phyloP scores from a whole-genome alignment of 2,888 invertebrate genomes.

The Macrophya alboannulata region DNA sequence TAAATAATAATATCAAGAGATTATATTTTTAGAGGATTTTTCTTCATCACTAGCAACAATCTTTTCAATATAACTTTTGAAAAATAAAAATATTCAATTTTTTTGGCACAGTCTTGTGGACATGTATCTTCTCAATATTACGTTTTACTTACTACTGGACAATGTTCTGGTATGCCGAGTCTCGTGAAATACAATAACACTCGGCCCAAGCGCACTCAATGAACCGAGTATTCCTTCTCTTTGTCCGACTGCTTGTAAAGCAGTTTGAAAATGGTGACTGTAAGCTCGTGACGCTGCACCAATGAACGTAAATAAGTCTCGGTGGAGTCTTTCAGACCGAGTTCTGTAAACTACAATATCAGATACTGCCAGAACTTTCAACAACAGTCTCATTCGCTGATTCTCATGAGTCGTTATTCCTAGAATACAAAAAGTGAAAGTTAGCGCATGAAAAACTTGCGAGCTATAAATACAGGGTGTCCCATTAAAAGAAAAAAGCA shows the following conservation, averaged over 20 bases:
- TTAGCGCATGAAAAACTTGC: background rate
- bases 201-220: slow-evolving; percentile 85
- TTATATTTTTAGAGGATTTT: no score
- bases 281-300: slow-evolving; percentile 90
- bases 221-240: slow-evolving; percentile 78
- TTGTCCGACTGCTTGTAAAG: slow-evolving; percentile 79
- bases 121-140: background rate
- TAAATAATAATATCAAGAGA: no score
- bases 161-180: slow-evolving; percentile 88
- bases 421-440: slow-evolving; percentile 54
- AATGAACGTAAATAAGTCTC: slow-evolving; percentile 90
- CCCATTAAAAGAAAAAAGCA: no score
- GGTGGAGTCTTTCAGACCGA: slow-evolving; percentile 87
- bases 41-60: no score
- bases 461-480: background rate
- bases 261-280: slow-evolving; percentile 86
- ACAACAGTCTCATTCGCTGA: slow-evolving; percentile 85
- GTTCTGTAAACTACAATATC: slow-evolving; percentile 91
- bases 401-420: slow-evolving; percentile 82
- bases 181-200: slow-evolving; percentile 91
- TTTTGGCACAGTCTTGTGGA: background rate
- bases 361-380: slow-evolving; percentile 91
- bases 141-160: slow-evolving; percentile 80
- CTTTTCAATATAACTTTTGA: no score
- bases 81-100: no score